A percentile compares a stretch with the other conserved stretches of the same genome.
phyloP scores from a whole-genome alignment of 30 jellyfish, hydroid and myxozoan species.

The Aurelia aurita region DNA sequence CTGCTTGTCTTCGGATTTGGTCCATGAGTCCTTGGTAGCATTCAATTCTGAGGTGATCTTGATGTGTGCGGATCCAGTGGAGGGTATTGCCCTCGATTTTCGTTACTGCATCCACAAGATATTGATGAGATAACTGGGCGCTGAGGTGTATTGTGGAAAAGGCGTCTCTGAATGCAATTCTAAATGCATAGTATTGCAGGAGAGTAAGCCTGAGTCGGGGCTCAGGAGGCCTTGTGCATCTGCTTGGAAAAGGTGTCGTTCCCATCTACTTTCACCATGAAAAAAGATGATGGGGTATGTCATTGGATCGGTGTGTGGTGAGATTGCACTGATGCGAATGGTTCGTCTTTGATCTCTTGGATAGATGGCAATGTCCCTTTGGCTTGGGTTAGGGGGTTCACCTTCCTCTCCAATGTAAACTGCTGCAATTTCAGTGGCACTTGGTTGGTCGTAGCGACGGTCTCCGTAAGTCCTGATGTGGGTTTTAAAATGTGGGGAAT shows the following conservation, averaged over 20 bases:
- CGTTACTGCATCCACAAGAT: neutral
- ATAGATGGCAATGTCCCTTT: neutral
- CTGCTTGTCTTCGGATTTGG: neutral
- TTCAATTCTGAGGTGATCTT: neutral
- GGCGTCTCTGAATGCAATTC: neutral
- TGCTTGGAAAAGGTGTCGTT: neutral
- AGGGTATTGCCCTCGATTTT: neutral
- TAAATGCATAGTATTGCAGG: neutral
- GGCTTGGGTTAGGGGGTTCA: neutral
- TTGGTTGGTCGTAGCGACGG: too few relatives aligned
- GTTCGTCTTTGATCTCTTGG: neutral
- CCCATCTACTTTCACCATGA: slow-evolving; percentile 50
- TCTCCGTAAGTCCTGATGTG: slow-evolving; percentile 11
- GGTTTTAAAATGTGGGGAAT: neutral
- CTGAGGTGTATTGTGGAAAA: neutral
- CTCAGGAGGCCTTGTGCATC: neutral
- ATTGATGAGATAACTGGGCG: neutral
- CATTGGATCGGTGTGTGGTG: slow-evolving; percentile 38
- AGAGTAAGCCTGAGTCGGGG: too few relatives aligned
- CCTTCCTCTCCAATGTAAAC: neutral
- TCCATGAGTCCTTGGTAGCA: neutral
- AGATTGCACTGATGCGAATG: neutral
- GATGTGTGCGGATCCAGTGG: neutral
- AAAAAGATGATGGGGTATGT: slow-evolving; percentile 39
- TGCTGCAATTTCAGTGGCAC: too few relatives aligned